Base-by-base conservation (phyloP, 2,888 invertebrate species). In the Pelosia muscerda region DNA sequence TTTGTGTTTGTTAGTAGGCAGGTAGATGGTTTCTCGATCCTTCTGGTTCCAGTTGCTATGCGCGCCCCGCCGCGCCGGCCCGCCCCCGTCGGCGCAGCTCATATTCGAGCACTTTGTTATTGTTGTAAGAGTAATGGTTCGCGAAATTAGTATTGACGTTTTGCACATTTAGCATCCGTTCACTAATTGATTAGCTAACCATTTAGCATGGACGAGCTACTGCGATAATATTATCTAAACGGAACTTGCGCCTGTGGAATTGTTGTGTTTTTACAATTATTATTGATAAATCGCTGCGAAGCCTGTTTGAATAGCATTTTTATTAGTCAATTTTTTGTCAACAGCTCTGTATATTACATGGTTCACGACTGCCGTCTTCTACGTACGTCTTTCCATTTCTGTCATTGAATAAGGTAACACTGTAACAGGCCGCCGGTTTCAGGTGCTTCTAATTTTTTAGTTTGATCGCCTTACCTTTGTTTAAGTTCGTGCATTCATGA, bases 141-240 rank as follows among this genome's bases (percentile, higher is more conserved):
- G 64, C 64, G 19, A 49, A 64, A 26, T 56, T 63, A 55, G 55
- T 57, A 63, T 34, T 8, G 10, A 53, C 23, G 19, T 25, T 61
- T 55, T 61, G 55, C 66, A 61, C 60, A 57, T 57, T 66, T 61
- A 34, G 57, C 42, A 15, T 28, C 26, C 15, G 23, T 57, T 22
- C 23, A 56, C 56, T 57, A 62, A 57, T 49, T 57, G 57, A 57
- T 62, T 57, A 28, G 49, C 49, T 53, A 57, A 62, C 57, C 26
- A 49, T 56, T 23, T 23, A 56, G 28, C 56, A 26, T 22, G 34
- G n/a, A 4, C 42, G 11, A 15, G 62, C 23, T 31, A n/a, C 23
- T 23, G n/a, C 42, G 66, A 23, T 57, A 62, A 62, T 57, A 25
- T 31, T 15, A 31, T 49, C 23, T 56, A 55, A 66, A 31, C 22